These are phyloP conservation scores for Onychorhynchus coronatus DNA, from an alignment of 2,113 vertebrate genomes.

Conservation along the genomic window DNA sequence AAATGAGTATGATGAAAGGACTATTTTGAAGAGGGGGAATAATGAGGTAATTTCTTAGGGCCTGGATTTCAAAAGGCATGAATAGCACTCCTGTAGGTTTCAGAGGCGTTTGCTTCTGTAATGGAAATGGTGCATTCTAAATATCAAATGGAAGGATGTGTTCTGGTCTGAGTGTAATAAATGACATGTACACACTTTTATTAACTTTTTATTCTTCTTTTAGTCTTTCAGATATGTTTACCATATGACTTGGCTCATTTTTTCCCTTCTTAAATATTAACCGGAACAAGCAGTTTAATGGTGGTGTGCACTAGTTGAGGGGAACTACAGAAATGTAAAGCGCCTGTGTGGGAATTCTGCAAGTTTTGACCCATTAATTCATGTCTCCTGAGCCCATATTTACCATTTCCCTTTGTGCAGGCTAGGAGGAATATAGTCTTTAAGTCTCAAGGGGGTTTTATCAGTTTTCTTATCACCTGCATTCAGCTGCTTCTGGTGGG, in stretches of 20 bases:
- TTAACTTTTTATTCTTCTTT: background rate
- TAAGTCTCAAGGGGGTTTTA: background rate
- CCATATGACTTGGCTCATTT: background rate
- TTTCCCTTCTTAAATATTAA: background rate
- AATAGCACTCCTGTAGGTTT: background rate
- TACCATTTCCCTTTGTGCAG: background rate
- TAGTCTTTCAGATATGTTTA: background rate
- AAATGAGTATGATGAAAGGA: background rate
- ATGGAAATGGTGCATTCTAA: background rate
- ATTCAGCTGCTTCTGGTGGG: slow-evolving; percentile 9
- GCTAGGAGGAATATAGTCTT: background rate
- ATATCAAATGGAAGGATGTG: background rate
- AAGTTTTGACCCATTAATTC: background rate
- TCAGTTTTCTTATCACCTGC: slow-evolving; percentile 10
- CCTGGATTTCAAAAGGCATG: background rate
- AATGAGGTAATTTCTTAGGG: background rate
- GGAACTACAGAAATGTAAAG: background rate
- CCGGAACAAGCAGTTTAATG: background rate
- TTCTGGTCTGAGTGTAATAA: background rate
- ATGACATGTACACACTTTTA: fast-evolving
- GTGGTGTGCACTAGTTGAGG: background rate
- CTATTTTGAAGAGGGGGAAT: background rate
- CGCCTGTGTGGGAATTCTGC: background rate
- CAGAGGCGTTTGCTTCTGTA: background rate
- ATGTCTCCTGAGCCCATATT: background rate